Conservation (phyloP, 30 jellyfish, hydroid and myxozoan species). For the Cassiopea andromeda region DNA sequence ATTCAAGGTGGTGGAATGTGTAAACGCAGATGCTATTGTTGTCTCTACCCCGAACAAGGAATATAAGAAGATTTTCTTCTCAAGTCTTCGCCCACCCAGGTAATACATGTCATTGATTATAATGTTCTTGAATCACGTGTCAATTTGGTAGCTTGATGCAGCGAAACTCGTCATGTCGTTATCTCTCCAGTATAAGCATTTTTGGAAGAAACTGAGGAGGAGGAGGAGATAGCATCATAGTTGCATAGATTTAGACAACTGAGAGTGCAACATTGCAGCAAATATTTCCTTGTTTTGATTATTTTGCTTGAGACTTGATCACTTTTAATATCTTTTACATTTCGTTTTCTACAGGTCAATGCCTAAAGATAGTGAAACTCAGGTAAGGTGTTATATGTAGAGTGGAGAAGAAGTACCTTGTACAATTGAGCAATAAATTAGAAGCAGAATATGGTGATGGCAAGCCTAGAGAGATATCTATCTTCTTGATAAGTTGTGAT, state of each 20-base stretch:
- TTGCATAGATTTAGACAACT: too few relatives aligned
- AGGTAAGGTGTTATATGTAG: background rate
- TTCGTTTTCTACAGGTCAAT: background rate
- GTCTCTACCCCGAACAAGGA: conserved; percentile 70
- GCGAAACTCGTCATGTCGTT: too few relatives aligned
- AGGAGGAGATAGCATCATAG: too few relatives aligned
- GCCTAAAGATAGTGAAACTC: conserved; percentile 19
- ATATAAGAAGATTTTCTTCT: conserved; percentile 73
- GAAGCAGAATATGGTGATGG: too few relatives aligned
- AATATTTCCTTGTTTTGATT: background rate
- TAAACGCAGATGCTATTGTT: conserved; percentile 92
- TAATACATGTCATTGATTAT: background rate
- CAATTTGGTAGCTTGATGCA: too few relatives aligned
- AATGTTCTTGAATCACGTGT: too few relatives aligned
- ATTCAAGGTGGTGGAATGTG: conserved; percentile 76
- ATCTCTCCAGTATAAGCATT: too few relatives aligned
- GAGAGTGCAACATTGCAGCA: background rate
- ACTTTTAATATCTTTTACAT: background rate
- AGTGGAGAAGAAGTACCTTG: background rate
- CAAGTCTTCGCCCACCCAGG: conserved; percentile 98
- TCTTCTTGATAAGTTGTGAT: background rate
- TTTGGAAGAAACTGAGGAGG: too few relatives aligned
- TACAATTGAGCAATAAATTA: background rate
- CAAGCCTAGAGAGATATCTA: background rate
- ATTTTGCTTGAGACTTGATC: background rate